Conservation (phyloP, 92 coral and sea anemone species). For the Scolanthus callimorphus region DNA sequence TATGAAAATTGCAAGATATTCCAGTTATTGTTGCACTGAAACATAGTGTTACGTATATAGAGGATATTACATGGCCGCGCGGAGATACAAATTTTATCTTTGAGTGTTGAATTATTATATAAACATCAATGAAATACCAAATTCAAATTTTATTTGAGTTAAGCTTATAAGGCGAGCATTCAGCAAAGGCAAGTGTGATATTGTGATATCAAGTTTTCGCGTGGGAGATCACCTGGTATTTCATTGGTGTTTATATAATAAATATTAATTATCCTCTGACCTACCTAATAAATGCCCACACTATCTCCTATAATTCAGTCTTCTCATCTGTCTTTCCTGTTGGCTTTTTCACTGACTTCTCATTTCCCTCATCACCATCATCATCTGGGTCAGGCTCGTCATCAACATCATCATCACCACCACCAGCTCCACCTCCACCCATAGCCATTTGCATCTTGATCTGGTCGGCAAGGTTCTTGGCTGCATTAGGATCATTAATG, state of each 20-base stretch:
- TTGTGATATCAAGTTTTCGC: too few species aligned
- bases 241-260: neutral
- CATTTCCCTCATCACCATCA: slow-evolving; percentile 33
- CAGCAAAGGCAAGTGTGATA: too few species aligned
- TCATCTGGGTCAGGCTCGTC: slow-evolving; percentile 49
- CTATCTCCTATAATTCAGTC: slow-evolving; percentile 9
- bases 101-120: too few species aligned
- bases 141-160: too few species aligned
- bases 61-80: too few species aligned
- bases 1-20: too few species aligned
- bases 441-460: slow-evolving; percentile 65
- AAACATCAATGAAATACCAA: too few species aligned
- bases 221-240: too few species aligned
- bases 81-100: too few species aligned
- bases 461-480: slow-evolving; percentile 76
- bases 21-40: too few species aligned
- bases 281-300: neutral
- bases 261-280: too few species aligned
- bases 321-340: slow-evolving; percentile 12
- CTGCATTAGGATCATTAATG: slow-evolving; percentile 92
- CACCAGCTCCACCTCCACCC: slow-evolving; percentile 36
- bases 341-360: slow-evolving; percentile 11
- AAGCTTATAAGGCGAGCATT: too few species aligned
- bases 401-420: slow-evolving; percentile 50
- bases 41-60: slow-evolving; percentile 2